These are phyloP conservation scores for Oreohelix idahoensis DNA, from an alignment of 1,140 invertebrate genomes.

Conservation along the genomic window DNA sequence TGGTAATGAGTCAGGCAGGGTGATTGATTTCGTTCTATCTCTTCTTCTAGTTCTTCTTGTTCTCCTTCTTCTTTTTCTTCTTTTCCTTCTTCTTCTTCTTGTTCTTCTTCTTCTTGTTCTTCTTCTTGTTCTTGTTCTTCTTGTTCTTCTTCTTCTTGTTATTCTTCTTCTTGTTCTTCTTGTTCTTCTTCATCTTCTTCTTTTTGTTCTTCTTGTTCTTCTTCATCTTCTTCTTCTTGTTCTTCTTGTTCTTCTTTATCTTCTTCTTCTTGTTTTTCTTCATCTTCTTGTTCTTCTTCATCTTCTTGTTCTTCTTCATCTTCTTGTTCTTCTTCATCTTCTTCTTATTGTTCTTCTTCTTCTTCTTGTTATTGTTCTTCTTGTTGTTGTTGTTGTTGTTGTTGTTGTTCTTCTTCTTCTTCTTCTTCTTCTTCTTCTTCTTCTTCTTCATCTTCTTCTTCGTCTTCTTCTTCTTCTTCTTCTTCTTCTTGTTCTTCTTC, in stretches of 20 bases:
- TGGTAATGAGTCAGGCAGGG: too few relatives aligned
- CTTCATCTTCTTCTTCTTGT: neutral
- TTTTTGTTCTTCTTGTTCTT: neutral
- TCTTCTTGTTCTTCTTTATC: neutral
- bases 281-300: too few relatives aligned
- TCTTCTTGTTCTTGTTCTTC: neutral
- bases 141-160: neutral
- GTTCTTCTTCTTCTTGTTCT: neutral
- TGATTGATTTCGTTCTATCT: too few relatives aligned
- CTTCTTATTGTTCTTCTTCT: too few relatives aligned
- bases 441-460: too few relatives aligned
- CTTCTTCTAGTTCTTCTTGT: too few relatives aligned
- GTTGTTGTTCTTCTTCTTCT: neutral
- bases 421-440: too few relatives aligned
- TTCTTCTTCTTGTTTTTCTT: too few relatives aligned
- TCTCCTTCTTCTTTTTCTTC: neutral
- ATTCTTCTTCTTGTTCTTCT: neutral
- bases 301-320: too few relatives aligned
- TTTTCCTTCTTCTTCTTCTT: neutral
- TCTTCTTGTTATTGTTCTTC: too few relatives aligned
- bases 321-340: too few relatives aligned
- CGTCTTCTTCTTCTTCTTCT: neutral
- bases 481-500: neutral
- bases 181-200: neutral
- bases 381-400: too few relatives aligned